Conservation (phyloP, 2,888 invertebrate genomes). For the Xestoiulus laeticollis region DNA sequence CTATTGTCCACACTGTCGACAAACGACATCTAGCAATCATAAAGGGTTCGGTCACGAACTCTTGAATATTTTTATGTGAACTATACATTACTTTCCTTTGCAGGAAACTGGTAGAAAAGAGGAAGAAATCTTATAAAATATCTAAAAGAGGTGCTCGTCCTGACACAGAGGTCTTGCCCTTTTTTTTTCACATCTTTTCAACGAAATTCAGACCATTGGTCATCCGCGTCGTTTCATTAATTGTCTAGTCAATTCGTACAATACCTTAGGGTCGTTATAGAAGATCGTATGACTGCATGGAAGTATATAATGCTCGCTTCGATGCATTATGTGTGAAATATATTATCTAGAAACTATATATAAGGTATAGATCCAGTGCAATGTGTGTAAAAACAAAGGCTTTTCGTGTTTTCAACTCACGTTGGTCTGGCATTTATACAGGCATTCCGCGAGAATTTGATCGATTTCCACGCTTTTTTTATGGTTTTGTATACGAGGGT, state of each 20-base stretch:
- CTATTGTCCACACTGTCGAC: conserved; percentile 1
- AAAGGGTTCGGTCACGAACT: conserved; percentile 40
- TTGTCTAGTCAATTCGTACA: neutral
- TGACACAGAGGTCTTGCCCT: neutral
- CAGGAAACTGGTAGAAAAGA: neutral
- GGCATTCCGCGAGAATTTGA: conserved; percentile 43
- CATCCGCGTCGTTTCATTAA: neutral
- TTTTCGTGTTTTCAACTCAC: conserved; percentile 48
- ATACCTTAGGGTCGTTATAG: neutral
- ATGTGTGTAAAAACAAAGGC: conserved; percentile 40
- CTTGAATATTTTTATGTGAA: conserved; percentile 24
- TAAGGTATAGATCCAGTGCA: neutral
- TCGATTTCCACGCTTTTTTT: conserved; percentile 13
- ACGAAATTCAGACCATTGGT: neutral
- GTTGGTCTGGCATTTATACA: neutral
- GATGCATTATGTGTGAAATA: conserved; percentile 45
- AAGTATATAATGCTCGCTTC: conserved; percentile 39
- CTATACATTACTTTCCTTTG: neutral
- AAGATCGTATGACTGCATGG: neutral
- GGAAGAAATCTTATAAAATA: conserved; percentile 10
- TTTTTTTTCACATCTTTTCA: neutral
- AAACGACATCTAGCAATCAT: conserved; percentile 30
- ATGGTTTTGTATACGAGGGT: neutral
- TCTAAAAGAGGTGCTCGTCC: neutral
- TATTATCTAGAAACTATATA: conserved; percentile 27